Conservation (phyloP, 1,140 invertebrate genomes). For the Agraylea sexmaculata region DNA sequence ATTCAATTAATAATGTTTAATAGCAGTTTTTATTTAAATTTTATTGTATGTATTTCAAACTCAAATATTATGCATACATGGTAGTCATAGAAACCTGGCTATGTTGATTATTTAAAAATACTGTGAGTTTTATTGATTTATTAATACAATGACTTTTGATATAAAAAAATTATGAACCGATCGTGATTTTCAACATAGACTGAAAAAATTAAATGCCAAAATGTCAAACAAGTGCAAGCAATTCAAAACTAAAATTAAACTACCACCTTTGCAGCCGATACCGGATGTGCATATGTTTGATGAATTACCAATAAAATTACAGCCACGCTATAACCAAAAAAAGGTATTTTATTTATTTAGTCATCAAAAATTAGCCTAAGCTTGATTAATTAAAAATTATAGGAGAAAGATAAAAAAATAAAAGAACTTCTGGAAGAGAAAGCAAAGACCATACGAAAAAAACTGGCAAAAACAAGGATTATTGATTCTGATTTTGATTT, state of each 20-base stretch:
- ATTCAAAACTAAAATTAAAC: conserved; percentile 17
- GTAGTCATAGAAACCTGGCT: not conserved
- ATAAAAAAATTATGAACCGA: not conserved
- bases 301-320: conserved; percentile 32
- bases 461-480: not conserved
- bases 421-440: conserved; percentile 17
- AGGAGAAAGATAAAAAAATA: conserved; percentile 18
- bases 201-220: not conserved
- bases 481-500: conserved; percentile 9
- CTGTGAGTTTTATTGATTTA: not conserved
- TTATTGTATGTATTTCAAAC: not conserved
- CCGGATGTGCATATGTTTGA: conserved; percentile 34
- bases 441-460: conserved; percentile 8
- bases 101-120: not conserved
- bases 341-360: conserved; percentile 26
- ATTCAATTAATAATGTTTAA: not conserved
- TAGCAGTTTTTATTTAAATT: not conserved
- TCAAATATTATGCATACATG: too few species aligned
- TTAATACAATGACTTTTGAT: not conserved
- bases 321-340: conserved; percentile 33
- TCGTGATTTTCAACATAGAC: not conserved
- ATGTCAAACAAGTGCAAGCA: conserved; percentile 12
- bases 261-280: conserved; percentile 31
- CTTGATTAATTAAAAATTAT: conserved; percentile 8
- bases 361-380: conserved; percentile 2